Evolutionary conservation across 2,888 invertebrate species (phyloP).

Genomic region (Endotricha flammealis): DNA sequence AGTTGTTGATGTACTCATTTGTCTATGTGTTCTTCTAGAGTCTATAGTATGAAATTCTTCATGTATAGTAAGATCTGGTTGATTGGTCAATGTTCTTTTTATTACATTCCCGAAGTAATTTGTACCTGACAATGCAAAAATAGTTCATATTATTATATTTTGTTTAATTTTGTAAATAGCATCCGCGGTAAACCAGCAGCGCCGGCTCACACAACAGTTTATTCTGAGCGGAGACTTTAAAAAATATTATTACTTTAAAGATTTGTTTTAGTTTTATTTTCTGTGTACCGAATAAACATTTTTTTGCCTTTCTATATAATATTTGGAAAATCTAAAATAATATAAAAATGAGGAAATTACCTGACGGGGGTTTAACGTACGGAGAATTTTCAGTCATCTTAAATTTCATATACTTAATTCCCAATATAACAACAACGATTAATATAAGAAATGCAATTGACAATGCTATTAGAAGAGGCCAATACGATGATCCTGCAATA

Average conservation of each 20-base stretch:
- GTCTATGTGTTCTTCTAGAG: slow-evolving; percentile 71
- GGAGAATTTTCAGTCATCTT: slow-evolving; percentile 62
- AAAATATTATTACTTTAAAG: too few relatives aligned
- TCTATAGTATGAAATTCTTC: slow-evolving; percentile 87
- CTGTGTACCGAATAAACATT: too few relatives aligned
- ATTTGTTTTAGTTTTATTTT: too few relatives aligned
- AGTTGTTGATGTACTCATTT: slow-evolving; percentile 79
- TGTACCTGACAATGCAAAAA: slow-evolving; percentile 46
- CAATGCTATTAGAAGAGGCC: slow-evolving; percentile 60
- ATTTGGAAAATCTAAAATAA: too few relatives aligned
- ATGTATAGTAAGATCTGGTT: slow-evolving; percentile 87
- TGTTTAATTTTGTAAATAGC: neutral
- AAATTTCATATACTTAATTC: slow-evolving; percentile 67
- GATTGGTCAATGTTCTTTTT: slow-evolving; percentile 87
- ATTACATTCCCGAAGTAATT: slow-evolving; percentile 91
- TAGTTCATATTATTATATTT: neutral
- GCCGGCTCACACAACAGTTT: too few relatives aligned
- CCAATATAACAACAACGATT: slow-evolving; percentile 58
- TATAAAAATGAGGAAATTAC: slow-evolving; percentile 30
- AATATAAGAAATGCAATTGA: slow-evolving; percentile 66
- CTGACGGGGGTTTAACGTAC: slow-evolving; percentile 64
- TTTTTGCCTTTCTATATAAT: too few relatives aligned
- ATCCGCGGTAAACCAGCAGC: too few relatives aligned
- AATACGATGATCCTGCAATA: slow-evolving; percentile 61
- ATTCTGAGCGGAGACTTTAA: too few relatives aligned